Evolutionary conservation across 2,113 vertebrate genomes (phyloP), one percentile per base, ranked within the genome.

Genomic region (Casuarius casuarius): DNA sequence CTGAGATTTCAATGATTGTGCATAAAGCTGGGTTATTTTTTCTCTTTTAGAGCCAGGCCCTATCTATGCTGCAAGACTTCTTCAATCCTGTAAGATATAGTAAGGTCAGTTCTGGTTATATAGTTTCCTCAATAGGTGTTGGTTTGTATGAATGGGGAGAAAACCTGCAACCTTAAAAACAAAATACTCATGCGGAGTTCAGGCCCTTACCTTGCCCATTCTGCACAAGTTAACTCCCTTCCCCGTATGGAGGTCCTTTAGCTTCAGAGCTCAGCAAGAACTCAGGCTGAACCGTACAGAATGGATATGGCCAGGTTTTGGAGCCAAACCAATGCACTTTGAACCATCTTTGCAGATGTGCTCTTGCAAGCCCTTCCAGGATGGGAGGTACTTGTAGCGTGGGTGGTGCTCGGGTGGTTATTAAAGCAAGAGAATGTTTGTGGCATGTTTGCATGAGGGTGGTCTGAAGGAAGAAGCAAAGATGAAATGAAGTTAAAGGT

Each of bases 31-130:
- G 75, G 91, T 91, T 96, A 49, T 96, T 91, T 95, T 94, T 96
- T 96, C 92, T 92, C 91, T 90, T 9, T n/a, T 95, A 96, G 96
- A 97, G 95, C 94, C 95, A 97, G 93, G 95, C 94, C 94, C 94
- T 96, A 91, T 91, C 89, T 89, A 91, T 95, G 93, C 95, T 97
- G 96, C 96, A 95, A 90, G 97, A 94, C 90, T 95, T 92, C 92
- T 95, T 83, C 94, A 95, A 85, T 85, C 84, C 95, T 77, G 75
- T 97, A 83, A 87, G 94, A 73, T 92, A 23, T 76, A 92, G 96
- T 90, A 96, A 96, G 95, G 94, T 96, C 96, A 94, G 89, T 95
- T 89, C 91, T 96, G 92, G 67, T 95, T 87, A 70, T 23, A n/a
- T 26, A 95, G 95, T 90, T 95, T 86, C 65, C 77, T 85, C 71